Evolutionary conservation across 2,113 vertebrate species (phyloP).

Genomic region (Acrocephalus arundinaceus): DNA sequence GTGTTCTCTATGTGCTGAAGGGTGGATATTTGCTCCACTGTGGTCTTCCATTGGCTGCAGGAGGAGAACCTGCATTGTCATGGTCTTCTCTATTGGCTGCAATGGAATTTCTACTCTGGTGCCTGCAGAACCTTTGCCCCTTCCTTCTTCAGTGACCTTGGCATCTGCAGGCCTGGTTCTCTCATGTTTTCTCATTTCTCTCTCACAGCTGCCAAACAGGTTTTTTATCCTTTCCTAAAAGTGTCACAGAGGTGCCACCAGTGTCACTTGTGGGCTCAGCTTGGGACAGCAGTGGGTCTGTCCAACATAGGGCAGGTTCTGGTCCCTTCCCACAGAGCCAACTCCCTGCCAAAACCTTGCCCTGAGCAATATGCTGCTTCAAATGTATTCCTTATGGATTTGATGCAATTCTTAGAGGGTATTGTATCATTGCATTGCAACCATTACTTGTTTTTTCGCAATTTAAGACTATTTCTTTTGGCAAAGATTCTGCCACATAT

Average conservation of each 20-base stretch:
- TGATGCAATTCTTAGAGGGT: neutral
- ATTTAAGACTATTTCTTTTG: neutral
- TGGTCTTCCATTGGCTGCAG: neutral
- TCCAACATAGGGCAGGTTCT: neutral
- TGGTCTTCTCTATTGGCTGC: neutral
- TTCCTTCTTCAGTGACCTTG: neutral
- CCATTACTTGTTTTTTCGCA: neutral
- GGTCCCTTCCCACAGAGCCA: neutral
- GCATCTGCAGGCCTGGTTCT: neutral
- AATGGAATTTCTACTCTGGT: neutral
- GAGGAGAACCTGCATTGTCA: neutral
- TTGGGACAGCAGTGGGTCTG: neutral
- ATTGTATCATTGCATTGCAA: neutral
- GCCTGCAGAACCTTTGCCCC: neutral
- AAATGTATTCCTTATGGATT: neutral
- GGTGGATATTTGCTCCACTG: neutral
- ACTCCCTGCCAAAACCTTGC: neutral
- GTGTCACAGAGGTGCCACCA: neutral
- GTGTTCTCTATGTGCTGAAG: neutral
- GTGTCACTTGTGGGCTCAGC: neutral
- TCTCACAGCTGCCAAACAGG: neutral
- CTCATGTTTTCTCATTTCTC: neutral
- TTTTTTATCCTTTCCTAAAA: neutral
- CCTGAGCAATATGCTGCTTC: neutral
- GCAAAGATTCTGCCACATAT: neutral